Base-by-base conservation (phyloP, 2,113 vertebrate species). In the Picathartes gymnocephalus region DNA sequence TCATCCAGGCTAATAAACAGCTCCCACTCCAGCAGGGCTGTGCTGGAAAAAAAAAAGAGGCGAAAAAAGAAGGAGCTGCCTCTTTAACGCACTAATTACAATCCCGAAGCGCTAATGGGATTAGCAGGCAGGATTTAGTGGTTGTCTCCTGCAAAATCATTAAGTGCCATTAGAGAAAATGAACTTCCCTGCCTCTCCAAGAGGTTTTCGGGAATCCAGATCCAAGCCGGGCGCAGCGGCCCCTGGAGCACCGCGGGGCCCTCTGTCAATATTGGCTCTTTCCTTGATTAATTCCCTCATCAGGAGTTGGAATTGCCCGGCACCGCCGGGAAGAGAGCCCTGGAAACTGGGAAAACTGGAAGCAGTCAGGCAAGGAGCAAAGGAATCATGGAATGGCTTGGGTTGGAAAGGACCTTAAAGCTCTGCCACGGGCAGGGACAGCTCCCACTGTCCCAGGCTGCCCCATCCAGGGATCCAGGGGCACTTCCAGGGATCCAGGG, bases 151-250 rank as follows among this genome's bases (percentile, higher is more conserved):
- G 86, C 93, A 96, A 93, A 96, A 85, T 73, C 95, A 85, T 79
- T 89, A 96, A 96, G 88, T 47, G 82, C 50, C 81, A 81, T 86
- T 96, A 95, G 33, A 88, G 89, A 88, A 97, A 96, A 96, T 94
- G 42, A 96, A 92, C 91, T 92, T 93, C 20, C 16, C 81, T 30
- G 6, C 47, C 74, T 85, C 76, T 90, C 73, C 15, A 0, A 65
- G 58, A 4, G 5, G 81, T 79, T 95, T 95, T 92, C 1, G 9
- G 80, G 68, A 87, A 68, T 50, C 76, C 7, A 48, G 86, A 58
- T 58, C 88, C 44, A 22, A 23, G 17, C 4, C 3, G 4, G 4
- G 23, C 7, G 2, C 7, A 9, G 71, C 2, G 24, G 64, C 39
- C 77, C 78, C 81, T 5, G 3, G 54, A 35, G 69, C 72, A 30